Conservation (phyloP, 2,113 vertebrate species). For the Tenrec ecaudatus region DNA sequence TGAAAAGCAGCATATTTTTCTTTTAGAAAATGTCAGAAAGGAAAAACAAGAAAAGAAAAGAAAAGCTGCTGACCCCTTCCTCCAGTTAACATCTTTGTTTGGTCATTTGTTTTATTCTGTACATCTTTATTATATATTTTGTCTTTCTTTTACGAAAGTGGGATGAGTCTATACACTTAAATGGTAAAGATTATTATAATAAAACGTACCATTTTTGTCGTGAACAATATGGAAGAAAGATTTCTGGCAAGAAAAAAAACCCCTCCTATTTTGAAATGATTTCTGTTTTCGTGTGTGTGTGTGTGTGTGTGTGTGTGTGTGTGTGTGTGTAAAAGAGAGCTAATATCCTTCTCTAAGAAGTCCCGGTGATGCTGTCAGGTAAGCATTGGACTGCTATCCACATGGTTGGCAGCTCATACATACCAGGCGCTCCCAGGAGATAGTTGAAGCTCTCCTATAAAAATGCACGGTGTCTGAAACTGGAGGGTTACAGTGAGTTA, state of each 20-base stretch:
- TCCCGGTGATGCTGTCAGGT: too few species aligned
- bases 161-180: conserved; percentile 9
- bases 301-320: too few species aligned
- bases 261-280: conserved; percentile 48
- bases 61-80: background rate
- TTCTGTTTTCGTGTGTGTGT: background rate
- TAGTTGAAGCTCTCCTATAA: too few species aligned
- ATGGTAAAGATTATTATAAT: conserved; percentile 22
- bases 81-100: conserved; percentile 1
- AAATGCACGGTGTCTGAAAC: too few species aligned
- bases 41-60: conserved; percentile 6
- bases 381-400: too few species aligned
- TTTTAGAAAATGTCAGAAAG: conserved; percentile 11
- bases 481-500: too few species aligned
- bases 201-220: conserved; percentile 37
- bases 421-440: too few species aligned
- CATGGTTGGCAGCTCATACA: too few species aligned
- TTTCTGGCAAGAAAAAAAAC: conserved; percentile 4
- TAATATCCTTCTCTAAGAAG: background rate
- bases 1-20: background rate
- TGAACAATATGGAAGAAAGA: conserved; percentile 21
- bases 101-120: conserved; percentile 23
- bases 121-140: conserved; percentile 31
- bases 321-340: too few species aligned
- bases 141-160: conserved; percentile 60